These are phyloP conservation scores for Caenorhabditis sp. DNA, from an alignment of 2,888 invertebrate species.

Conservation along the genomic window DNA sequence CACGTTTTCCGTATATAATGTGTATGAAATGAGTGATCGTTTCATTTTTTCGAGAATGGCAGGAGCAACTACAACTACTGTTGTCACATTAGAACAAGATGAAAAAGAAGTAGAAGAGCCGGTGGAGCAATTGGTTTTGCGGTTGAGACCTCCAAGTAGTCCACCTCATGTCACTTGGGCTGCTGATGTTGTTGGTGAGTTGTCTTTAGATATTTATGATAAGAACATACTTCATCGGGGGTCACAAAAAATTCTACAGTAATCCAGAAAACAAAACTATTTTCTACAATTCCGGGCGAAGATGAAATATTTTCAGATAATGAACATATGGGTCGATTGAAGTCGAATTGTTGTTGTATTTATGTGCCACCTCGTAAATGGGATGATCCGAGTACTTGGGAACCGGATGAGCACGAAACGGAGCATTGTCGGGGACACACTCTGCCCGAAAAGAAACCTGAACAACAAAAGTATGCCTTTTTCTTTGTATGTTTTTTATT, in stretches of 20 bases:
- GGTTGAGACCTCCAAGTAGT: constrained; percentile 30
- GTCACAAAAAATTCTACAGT: background rate
- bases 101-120: background rate
- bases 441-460: constrained; percentile 41
- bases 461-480: constrained; percentile 2
- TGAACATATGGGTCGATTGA: constrained; percentile 76
- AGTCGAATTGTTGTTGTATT: constrained; percentile 71
- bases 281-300: too few species aligned
- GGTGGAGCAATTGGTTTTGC: constrained; percentile 32
- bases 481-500: too few species aligned
- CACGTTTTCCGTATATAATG: background rate
- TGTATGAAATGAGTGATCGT: background rate
- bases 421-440: constrained; percentile 67
- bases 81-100: background rate
- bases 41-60: background rate
- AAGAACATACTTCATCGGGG: too few species aligned
- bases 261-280: too few species aligned
- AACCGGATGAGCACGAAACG: constrained; percentile 65
- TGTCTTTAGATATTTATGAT: too few species aligned
- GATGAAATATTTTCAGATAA: constrained; percentile 74
- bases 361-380: constrained; percentile 69
- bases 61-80: constrained; percentile 5
- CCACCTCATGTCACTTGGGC: constrained; percentile 58
- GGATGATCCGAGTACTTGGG: constrained; percentile 68
- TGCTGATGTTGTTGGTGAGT: constrained; percentile 48